A percentile compares a stretch with the other conserved stretches of the same genome.
Conservation (phyloP, 2,888 invertebrate species). For the Eilema griseolum region DNA sequence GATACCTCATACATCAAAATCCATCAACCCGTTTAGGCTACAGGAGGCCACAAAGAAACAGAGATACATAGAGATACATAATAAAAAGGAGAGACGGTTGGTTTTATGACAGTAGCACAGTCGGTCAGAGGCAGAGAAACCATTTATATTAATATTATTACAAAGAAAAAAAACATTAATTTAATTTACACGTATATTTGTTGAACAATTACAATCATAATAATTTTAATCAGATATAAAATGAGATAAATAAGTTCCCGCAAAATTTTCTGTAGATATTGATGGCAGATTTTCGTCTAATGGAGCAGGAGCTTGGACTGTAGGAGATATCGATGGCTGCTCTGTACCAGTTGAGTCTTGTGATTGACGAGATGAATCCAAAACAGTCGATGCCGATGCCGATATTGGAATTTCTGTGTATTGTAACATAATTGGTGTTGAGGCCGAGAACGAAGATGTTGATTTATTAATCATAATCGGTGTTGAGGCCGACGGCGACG, state of each 20-base stretch:
- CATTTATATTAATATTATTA: conserved; percentile 25
- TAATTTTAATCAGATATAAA: not conserved
- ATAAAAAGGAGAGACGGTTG: too few relatives aligned
- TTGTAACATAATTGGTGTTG: conserved; percentile 19
- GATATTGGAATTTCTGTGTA: conserved; percentile 4
- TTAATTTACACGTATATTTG: conserved; percentile 23
- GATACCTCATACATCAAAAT: too few relatives aligned
- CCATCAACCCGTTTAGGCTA: too few relatives aligned
- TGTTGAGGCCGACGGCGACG: conserved; percentile 24
- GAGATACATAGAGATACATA: too few relatives aligned
- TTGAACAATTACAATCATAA: conserved; percentile 8
- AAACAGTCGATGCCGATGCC: too few relatives aligned
- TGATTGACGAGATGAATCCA: too few relatives aligned
- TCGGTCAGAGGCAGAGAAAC: conserved; percentile 12
- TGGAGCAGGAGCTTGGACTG: too few relatives aligned
- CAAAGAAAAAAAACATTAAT: conserved; percentile 21
- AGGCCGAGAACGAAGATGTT: conserved; percentile 25
- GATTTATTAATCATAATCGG: conserved; percentile 10
- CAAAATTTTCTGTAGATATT: not conserved
- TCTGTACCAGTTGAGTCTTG: too few relatives aligned
- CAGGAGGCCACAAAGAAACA: too few relatives aligned
- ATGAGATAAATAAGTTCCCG: conserved; percentile 25
- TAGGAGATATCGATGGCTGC: too few relatives aligned
- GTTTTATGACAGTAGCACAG: too few relatives aligned
- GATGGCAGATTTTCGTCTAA: too few relatives aligned